These are phyloP conservation scores for Salarias fasciatus DNA, from an alignment of 2,797 vertebrate species.

Conservation along the genomic window DNA sequence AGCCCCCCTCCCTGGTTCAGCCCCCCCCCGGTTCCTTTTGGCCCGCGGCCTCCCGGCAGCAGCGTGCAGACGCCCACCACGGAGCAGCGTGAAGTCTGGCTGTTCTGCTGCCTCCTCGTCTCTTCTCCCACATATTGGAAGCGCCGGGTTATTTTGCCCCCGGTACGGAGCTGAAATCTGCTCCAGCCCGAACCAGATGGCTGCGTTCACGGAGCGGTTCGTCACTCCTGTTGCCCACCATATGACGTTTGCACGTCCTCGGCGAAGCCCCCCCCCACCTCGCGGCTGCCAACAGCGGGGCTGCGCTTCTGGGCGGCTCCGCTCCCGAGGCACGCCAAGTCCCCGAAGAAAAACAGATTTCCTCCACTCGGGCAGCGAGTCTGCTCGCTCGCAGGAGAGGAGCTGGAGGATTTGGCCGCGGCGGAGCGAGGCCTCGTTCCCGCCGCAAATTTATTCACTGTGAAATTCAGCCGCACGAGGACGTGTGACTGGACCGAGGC, in stretches of 20 bases:
- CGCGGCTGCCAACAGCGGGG: slow-evolving; percentile 75
- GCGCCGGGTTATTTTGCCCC: slow-evolving; percentile 81
- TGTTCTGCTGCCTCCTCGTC: slow-evolving; percentile 35
- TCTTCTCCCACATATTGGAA: slow-evolving; percentile 79
- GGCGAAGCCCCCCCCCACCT: slow-evolving; percentile 22
- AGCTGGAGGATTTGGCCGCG: slow-evolving; percentile 57
- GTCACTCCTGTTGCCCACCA: slow-evolving; percentile 83
- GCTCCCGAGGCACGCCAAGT: slow-evolving; percentile 74
- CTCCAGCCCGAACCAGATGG: slow-evolving; percentile 86
- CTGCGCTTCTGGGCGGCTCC: slow-evolving; percentile 79
- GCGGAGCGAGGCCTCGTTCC: slow-evolving; percentile 59
- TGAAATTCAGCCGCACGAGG: slow-evolving; percentile 72
- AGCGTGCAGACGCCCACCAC: slow-evolving; percentile 2
- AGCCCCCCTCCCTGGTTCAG: too few relatives aligned
- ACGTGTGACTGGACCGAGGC: slow-evolving; percentile 76
- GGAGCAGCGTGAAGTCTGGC: slow-evolving; percentile 55
- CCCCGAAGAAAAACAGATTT: slow-evolving; percentile 65
- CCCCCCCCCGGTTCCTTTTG: slow-evolving; percentile 60
- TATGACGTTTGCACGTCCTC: slow-evolving; percentile 85
- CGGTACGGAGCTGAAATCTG: slow-evolving; percentile 84
- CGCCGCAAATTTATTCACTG: slow-evolving; percentile 80
- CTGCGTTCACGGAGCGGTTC: slow-evolving; percentile 76
- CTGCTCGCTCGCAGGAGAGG: slow-evolving; percentile 1
- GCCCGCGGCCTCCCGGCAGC: slow-evolving; percentile 2
- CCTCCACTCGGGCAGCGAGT: slow-evolving; percentile 62